Percentiles rank a stretch among this genome's conserved stretches.
Conservation (phyloP, 2,888 invertebrate species). For the Ichneumon xanthorius region DNA sequence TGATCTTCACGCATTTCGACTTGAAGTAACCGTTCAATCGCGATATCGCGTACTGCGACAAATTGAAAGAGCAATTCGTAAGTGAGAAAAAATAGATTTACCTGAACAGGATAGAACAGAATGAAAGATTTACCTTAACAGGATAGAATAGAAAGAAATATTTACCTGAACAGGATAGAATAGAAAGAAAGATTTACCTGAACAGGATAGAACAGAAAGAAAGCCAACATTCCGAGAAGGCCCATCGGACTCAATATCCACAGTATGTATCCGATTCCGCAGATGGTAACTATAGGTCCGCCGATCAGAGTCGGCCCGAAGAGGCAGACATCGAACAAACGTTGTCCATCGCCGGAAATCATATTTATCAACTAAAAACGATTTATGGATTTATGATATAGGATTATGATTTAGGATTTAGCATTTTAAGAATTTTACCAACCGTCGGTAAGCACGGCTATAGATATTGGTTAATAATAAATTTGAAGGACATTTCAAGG, state of each 20-base stretch:
- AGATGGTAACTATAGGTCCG: slow-evolving; percentile 86
- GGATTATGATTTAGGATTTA: no score
- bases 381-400: no score
- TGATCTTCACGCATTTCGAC: slow-evolving; percentile 72
- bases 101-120: slow-evolving; percentile 86
- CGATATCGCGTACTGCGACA: slow-evolving; percentile 84
- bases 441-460: no score
- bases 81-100: slow-evolving; percentile 73
- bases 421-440: no score
- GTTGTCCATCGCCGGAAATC: slow-evolving; percentile 86
- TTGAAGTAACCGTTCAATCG: slow-evolving; percentile 82
- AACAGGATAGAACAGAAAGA: slow-evolving; percentile 86
- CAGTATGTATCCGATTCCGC: slow-evolving; percentile 85
- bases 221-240: slow-evolving; percentile 85
- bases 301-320: slow-evolving; percentile 86
- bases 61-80: not conserved
- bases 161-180: no score
- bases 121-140: no score
- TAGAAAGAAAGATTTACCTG: slow-evolving; percentile 86
- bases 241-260: slow-evolving; percentile 86
- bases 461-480: no score
- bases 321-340: slow-evolving; percentile 86
- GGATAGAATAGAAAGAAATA: no score
- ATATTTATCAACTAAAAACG: slow-evolving; percentile 86
- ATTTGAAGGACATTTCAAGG: no score